These are phyloP conservation scores for Cheirogaleus medius DNA, from an alignment of 2,113 vertebrate genomes.

Conservation along the genomic window DNA sequence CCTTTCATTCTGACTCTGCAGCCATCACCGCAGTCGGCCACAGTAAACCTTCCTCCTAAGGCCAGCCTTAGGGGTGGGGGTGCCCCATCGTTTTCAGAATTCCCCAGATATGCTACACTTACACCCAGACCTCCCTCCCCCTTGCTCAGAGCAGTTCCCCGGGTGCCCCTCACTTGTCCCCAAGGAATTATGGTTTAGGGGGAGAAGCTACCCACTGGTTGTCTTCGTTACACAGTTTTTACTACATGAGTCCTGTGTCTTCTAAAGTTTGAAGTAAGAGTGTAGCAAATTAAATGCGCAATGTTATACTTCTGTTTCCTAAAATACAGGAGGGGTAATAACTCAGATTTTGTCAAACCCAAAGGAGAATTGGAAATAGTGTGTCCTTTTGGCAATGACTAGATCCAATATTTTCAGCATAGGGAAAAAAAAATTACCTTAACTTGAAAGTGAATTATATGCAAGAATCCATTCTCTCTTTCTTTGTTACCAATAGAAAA, in stretches of 20 bases:
- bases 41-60: not conserved
- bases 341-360: not conserved
- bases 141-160: not conserved
- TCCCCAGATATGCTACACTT: not conserved
- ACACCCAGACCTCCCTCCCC: rapidly evolving
- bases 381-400: not conserved
- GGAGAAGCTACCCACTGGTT: not conserved
- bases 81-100: not conserved
- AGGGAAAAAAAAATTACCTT: not conserved
- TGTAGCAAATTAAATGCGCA: not conserved
- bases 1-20: not conserved
- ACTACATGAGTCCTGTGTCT: not conserved
- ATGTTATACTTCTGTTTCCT: not conserved
- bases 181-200: rapidly evolving
- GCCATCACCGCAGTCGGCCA: not conserved
- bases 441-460: conserved; percentile 42
- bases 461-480: not conserved
- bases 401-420: conserved; percentile 14
- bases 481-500: conserved; percentile 1
- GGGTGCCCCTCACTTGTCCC: not conserved
- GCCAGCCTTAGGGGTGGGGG: not conserved
- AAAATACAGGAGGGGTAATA: not conserved
- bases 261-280: not conserved
- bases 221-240: not conserved
- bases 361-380: not conserved